Evolutionary conservation across 2,888 invertebrate species (phyloP).

Genomic region (Villa cingulata): DNA sequence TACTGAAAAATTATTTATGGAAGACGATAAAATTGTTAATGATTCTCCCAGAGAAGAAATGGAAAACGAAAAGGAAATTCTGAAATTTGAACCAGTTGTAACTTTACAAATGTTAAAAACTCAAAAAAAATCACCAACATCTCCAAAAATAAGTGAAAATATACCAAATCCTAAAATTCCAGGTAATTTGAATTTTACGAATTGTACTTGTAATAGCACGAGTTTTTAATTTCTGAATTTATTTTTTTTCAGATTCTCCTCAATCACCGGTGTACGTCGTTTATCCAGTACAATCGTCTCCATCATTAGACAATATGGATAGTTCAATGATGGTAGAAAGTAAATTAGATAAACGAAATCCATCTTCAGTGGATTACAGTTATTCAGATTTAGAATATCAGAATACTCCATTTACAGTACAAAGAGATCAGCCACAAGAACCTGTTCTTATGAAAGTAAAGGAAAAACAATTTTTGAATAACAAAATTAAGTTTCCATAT

Average conservation of each 20-base stretch:
- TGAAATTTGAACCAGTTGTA: conserved; percentile 41
- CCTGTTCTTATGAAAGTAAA: conserved; percentile 33
- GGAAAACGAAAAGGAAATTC: conserved; percentile 23
- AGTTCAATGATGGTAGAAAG: conserved; percentile 42
- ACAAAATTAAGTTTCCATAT: conserved; percentile 50
- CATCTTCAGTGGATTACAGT: conserved; percentile 33
- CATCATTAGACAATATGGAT: conserved; percentile 25
- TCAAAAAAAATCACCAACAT: conserved; percentile 31
- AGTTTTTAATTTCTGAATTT: background rate
- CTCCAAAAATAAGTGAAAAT: conserved; percentile 1
- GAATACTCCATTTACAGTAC: conserved; percentile 35
- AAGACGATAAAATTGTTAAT: conserved; percentile 34
- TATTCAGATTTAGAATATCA: conserved; percentile 28
- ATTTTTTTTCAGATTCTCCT: conserved; percentile 2
- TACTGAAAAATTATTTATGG: conserved; percentile 32
- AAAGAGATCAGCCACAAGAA: conserved; percentile 36
- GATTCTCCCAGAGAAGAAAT: conserved; percentile 32
- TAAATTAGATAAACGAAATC: conserved; percentile 39
- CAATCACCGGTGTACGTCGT: conserved; percentile 41
- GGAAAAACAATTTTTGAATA: conserved; percentile 26
- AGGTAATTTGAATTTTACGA: background rate
- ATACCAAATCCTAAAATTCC: background rate
- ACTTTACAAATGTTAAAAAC: conserved; percentile 57
- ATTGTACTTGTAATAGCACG: background rate
- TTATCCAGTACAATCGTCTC: conserved; percentile 41